Evolutionary conservation across 2,797 vertebrate species (phyloP).

Genomic region (Alcedo atthis): DNA sequence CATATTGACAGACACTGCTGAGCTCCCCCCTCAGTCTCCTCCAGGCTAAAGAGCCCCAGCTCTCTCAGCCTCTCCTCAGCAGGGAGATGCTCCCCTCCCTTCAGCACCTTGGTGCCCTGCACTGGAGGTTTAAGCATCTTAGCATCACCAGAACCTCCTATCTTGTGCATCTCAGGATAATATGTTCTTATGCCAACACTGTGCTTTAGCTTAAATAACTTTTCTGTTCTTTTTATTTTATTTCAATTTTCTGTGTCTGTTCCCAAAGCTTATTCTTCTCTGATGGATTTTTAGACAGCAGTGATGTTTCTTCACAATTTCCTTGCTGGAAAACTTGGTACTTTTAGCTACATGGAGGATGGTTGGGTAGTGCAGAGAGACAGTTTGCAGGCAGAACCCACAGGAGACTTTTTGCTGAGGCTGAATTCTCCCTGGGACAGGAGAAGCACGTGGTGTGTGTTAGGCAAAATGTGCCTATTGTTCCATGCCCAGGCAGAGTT

Average conservation of each 20-base stretch:
- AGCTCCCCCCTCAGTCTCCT: no score
- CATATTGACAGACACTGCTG: no score
- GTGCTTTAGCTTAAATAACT: neutral
- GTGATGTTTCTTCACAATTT: neutral
- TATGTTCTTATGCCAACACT: neutral
- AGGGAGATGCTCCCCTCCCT: no score
- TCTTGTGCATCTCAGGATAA: neutral
- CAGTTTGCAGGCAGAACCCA: neutral
- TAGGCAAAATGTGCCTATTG: slow-evolving; percentile 19
- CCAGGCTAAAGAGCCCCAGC: no score
- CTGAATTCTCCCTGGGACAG: neutral
- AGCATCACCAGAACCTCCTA: neutral
- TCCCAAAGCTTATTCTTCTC: neutral
- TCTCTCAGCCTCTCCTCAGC: no score
- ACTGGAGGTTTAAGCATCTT: neutral
- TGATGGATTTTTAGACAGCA: neutral
- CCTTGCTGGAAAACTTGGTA: neutral
- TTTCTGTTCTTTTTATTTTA: neutral
- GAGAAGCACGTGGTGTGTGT: neutral
- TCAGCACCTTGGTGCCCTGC: no score
- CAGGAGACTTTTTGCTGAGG: neutral
- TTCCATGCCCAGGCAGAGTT: neutral
- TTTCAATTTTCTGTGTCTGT: neutral
- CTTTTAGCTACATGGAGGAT: neutral
- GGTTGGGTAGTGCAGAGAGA: neutral